Percentiles rank a stretch among this genome's conserved stretches.
Evolutionary conservation across 2,888 invertebrate genomes (phyloP).

Genomic region (Drosophila tripunctata): DNA sequence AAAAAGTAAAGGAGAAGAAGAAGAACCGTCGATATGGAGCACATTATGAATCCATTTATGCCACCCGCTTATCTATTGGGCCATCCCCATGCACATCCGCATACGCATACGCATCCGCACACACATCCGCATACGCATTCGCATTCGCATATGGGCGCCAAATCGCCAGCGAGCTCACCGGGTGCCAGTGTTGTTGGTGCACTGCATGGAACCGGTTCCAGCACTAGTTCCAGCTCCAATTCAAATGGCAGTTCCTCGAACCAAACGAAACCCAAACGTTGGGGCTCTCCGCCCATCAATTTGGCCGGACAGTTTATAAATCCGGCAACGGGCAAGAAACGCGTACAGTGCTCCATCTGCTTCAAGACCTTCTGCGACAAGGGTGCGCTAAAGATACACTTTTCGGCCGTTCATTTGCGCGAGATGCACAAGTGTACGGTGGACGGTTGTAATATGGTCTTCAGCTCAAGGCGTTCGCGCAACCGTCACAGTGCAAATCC

Average conservation of each 20-base stretch:
- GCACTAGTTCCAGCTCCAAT: conserved; percentile 3
- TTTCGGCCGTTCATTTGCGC: conserved; percentile 98
- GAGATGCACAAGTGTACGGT: conserved; percentile 99
- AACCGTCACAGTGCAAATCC: conserved; percentile 99
- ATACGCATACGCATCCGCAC: conserved; percentile 23
- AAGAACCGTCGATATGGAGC: conserved; percentile 73
- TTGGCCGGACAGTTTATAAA: conserved; percentile 95
- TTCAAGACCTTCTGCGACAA: conserved; percentile 99
- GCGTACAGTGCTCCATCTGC: conserved; percentile 99
- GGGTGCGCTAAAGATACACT: conserved; percentile 99
- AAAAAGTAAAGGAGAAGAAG: background rate
- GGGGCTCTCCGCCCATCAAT: conserved; percentile 93
- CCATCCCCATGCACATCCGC: conserved; percentile 34
- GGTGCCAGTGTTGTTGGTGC: conserved; percentile 22
- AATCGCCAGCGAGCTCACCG: conserved; percentile 78
- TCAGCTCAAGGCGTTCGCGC: conserved; percentile 96
- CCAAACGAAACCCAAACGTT: conserved; percentile 85
- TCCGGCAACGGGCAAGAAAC: conserved; percentile 96
- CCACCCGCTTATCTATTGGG: conserved; percentile 84
- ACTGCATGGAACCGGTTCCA: conserved; percentile 18
- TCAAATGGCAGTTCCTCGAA: conserved; percentile 69
- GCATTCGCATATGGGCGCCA: conserved; percentile 32
- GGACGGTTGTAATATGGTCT: conserved; percentile 99
- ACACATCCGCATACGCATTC: conserved; percentile 29
- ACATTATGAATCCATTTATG: conserved; percentile 83